Evolutionary conservation across 2,797 vertebrate genomes (phyloP).

Genomic region (Hybognathus amarus): DNA sequence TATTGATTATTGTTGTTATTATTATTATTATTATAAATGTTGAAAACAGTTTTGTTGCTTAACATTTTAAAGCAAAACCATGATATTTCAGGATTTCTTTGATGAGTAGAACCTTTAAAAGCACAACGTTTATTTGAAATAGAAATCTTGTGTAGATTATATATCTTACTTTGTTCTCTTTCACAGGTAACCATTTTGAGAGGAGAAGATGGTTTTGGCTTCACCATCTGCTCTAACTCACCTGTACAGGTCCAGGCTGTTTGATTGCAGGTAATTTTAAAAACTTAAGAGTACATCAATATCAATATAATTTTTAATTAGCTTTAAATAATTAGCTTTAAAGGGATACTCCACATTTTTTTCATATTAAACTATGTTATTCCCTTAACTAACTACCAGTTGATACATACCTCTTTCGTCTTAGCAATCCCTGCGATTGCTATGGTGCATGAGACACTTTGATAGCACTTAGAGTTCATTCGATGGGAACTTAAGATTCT

Average conservation of each 20-base stretch:
- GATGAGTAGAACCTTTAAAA: not conserved
- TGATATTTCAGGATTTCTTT: not conserved
- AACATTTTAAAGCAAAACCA: not conserved
- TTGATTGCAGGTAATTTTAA: slow-evolving; percentile 81
- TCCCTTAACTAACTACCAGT: too few relatives aligned
- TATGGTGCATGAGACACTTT: too few relatives aligned
- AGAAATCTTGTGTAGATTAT: not conserved
- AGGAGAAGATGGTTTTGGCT: slow-evolving; percentile 91
- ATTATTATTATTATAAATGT: not conserved
- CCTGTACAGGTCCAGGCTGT: slow-evolving; percentile 92
- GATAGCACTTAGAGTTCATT: too few relatives aligned
- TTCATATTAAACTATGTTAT: too few relatives aligned
- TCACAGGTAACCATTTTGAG: slow-evolving; percentile 86
- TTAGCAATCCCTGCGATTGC: too few relatives aligned
- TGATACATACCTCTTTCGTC: too few relatives aligned
- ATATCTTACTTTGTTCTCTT: too few relatives aligned
- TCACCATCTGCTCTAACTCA: slow-evolving; percentile 92
- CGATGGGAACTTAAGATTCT: too few relatives aligned
- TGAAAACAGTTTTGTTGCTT: not conserved
- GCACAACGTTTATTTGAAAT: not conserved
- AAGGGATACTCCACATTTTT: too few relatives aligned
- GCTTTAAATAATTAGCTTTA: not conserved
- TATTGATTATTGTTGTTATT: not conserved
- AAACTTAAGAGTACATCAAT: not conserved
- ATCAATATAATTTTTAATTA: not conserved